phyloP scores from a whole-genome alignment of 2,797 vertebrate genomes.

The Menidia menidia region DNA sequence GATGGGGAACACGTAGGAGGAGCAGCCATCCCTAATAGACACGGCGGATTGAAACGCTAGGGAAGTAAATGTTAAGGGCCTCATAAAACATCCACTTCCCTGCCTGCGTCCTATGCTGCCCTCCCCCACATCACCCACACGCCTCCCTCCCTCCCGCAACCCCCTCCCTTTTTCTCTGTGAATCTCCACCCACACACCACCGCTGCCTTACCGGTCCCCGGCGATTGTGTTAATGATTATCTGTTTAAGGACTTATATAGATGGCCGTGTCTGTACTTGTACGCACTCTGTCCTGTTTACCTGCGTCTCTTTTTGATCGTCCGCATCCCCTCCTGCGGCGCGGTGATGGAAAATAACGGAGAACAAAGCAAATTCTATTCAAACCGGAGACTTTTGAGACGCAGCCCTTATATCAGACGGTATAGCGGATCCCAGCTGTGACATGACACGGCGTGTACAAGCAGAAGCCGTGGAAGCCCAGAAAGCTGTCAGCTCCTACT shows the following conservation, averaged over 20 bases:
- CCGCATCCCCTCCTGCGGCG: conserved; percentile 10
- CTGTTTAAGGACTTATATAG: conserved; percentile 17
- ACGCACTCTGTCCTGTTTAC: conserved; percentile 4
- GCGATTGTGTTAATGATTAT: conserved; percentile 31
- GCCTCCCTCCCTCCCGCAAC: conserved; percentile 43
- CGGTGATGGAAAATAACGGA: conserved; percentile 32
- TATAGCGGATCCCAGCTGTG: conserved; percentile 25
- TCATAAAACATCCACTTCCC: conserved; percentile 84
- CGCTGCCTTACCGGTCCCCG: conserved; percentile 40
- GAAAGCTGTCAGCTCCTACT: conserved; percentile 38
- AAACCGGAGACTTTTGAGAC: conserved; percentile 19
- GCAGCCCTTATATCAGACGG: conserved; percentile 41
- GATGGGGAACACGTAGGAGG: conserved; percentile 82
- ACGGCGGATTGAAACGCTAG: conserved; percentile 83
- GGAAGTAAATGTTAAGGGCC: conserved; percentile 88
- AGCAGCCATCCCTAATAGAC: conserved; percentile 84
- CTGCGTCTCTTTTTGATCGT: conserved; percentile 9
- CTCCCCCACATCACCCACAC: conserved; percentile 55
- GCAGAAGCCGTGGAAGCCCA: conserved; percentile 24
- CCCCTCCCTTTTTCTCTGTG: conserved; percentile 41
- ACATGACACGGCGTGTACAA: conserved; percentile 41
- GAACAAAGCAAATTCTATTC: conserved; percentile 18
- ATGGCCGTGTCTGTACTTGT: conserved; percentile 13
- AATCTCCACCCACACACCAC: conserved; percentile 53
- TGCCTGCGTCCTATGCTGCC: conserved; percentile 58